Evolutionary conservation across 2,888 invertebrate species (phyloP).

Genomic region (Hypselothyrea guttata): DNA sequence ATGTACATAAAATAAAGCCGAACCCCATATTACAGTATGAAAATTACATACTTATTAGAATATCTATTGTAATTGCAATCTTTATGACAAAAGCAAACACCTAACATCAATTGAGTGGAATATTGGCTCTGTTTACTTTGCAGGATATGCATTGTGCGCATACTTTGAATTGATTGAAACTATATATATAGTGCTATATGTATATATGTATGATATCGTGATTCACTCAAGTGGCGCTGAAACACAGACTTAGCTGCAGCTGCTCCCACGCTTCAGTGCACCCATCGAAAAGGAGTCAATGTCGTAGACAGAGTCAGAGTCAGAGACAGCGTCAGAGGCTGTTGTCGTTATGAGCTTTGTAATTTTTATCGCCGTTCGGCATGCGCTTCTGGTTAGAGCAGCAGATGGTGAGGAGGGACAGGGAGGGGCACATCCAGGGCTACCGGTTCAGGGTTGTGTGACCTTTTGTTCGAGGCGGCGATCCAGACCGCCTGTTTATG

Average conservation of each 20-base stretch:
- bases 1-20: too few relatives aligned
- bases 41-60: too few relatives aligned
- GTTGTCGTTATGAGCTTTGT: conserved; percentile 42
- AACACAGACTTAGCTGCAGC: conserved; percentile 4
- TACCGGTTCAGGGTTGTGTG: not conserved
- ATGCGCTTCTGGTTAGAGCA: conserved; percentile 56
- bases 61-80: too few relatives aligned
- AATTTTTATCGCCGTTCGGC: conserved; percentile 66
- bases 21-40: too few relatives aligned
- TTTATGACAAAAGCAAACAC: too few relatives aligned
- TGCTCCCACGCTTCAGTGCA: conserved; percentile 59
- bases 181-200: not conserved
- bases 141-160: not conserved
- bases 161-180: not conserved
- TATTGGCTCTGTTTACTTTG: not conserved
- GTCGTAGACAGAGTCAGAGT: conserved; percentile 5
- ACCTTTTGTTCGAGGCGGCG: conserved; percentile 51
- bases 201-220: conserved; percentile 22
- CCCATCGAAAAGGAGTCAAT: conserved; percentile 26
- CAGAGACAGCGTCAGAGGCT: not conserved
- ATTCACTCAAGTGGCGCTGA: conserved; percentile 26
- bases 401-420: not conserved
- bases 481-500: conserved; percentile 45
- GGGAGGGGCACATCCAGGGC: not conserved
- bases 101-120: too few relatives aligned